Percentiles rank a stretch among this genome's conserved stretches.
These are phyloP conservation scores for Macaria notata DNA, from an alignment of 2,888 invertebrate genomes.

Conservation along the genomic window DNA sequence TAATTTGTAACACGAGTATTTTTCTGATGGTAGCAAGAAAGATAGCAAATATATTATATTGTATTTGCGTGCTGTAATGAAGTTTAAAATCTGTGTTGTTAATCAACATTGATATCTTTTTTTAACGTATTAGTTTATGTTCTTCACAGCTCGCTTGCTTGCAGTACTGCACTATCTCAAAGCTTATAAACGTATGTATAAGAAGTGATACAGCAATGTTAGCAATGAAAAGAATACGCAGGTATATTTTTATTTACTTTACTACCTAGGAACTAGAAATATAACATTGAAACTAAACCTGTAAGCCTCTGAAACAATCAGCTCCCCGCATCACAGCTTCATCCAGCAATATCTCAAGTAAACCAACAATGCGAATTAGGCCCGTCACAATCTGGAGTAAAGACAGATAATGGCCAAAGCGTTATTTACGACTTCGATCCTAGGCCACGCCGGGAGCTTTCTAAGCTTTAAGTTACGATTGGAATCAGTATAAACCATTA, in stretches of 20 bases:
- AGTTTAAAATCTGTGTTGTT: too few relatives aligned
- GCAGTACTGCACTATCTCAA: too few relatives aligned
- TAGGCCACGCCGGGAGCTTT: constrained; percentile 57
- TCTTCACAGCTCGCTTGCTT: too few relatives aligned
- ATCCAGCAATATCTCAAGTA: constrained; percentile 47
- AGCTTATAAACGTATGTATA: too few relatives aligned
- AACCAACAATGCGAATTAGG: constrained; percentile 59
- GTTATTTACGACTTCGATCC: constrained; percentile 57
- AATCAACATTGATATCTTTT: too few relatives aligned
- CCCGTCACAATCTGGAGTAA: constrained; percentile 58
- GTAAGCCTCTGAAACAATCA: neutral
- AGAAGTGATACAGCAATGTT: too few relatives aligned
- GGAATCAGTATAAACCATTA: constrained; percentile 16
- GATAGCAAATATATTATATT: neutral
- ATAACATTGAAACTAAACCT: neutral
- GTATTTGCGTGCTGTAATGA: too few relatives aligned
- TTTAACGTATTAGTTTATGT: too few relatives aligned
- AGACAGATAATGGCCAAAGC: constrained; percentile 59
- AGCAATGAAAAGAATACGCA: too few relatives aligned
- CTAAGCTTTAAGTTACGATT: constrained; percentile 66
- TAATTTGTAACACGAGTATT: constrained; percentile 3
- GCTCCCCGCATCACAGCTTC: constrained; percentile 23
- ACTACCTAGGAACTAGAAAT: too few relatives aligned
- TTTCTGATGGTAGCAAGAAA: neutral
- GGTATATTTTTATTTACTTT: too few relatives aligned